These are phyloP conservation scores for Anoplolepis gracilipes DNA, from an alignment of 1,140 invertebrate genomes.

Conservation along the genomic window DNA sequence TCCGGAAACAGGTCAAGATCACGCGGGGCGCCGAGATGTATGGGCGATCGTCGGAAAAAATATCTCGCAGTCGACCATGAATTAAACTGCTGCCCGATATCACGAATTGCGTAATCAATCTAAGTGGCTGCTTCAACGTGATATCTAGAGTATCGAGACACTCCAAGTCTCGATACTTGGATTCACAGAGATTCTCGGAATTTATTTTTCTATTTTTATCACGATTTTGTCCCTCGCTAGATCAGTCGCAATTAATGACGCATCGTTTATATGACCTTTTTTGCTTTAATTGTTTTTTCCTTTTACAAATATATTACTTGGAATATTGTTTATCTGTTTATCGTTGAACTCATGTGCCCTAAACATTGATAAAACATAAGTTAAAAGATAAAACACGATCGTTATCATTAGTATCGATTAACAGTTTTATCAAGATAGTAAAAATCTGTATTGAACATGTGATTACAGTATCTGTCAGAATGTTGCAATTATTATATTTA, in stretches of 20 bases:
- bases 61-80: constrained; percentile 49
- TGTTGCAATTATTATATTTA: constrained; percentile 4
- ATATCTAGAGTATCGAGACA: constrained; percentile 30
- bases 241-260: not conserved
- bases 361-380: not conserved
- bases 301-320: not conserved
- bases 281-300: not conserved
- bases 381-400: no score
- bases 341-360: no score
- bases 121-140: not conserved
- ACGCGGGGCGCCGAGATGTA: constrained; percentile 39
- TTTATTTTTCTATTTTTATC: not conserved
- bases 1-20: constrained; percentile 63
- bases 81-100: constrained; percentile 45
- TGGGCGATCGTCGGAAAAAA: constrained; percentile 49
- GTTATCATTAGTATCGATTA: constrained; percentile 60
- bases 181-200: constrained; percentile 11
- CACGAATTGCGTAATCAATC: constrained; percentile 57
- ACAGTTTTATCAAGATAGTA: constrained; percentile 58
- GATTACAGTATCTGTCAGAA: not conserved
- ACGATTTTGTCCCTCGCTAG: not conserved
- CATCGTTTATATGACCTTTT: not conserved
- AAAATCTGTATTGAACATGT: constrained; percentile 4
- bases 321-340: constrained; percentile 8
- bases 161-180: not conserved